These are phyloP conservation scores for Pemphigus obesinymphae DNA, from an alignment of 1,140 invertebrate genomes.

Conservation along the genomic window DNA sequence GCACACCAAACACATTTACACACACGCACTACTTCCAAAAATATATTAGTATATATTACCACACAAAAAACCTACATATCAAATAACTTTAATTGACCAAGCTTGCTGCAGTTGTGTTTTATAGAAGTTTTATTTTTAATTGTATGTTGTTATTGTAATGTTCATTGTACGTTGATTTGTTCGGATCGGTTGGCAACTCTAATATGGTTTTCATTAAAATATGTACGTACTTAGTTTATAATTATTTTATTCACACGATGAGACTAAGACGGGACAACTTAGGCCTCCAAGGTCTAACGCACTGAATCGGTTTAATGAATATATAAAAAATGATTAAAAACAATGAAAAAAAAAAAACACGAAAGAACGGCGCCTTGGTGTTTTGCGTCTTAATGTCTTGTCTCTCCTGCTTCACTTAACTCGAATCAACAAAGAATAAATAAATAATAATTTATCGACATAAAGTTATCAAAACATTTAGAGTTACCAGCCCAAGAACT, in stretches of 20 bases:
- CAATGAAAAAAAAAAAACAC: neutral
- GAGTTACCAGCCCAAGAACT: constrained; percentile 40
- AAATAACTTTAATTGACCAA: constrained; percentile 22
- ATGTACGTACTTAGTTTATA: constrained; percentile 1
- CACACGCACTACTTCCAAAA: constrained; percentile 10
- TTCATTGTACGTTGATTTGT: constrained; percentile 34
- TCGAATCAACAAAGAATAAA: neutral
- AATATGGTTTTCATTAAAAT: neutral
- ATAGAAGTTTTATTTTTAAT: constrained; percentile 27
- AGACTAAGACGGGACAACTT: constrained; percentile 36
- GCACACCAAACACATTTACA: constrained; percentile 26
- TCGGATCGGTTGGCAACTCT: constrained; percentile 39
- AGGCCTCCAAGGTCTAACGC: constrained; percentile 40
- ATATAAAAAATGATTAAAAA: neutral
- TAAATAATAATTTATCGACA: neutral
- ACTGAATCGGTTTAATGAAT: constrained; percentile 34
- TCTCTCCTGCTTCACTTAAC: constrained; percentile 38
- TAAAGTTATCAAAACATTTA: constrained; percentile 4
- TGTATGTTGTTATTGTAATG: constrained; percentile 31
- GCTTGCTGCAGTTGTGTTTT: constrained; percentile 36
- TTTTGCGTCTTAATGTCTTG: constrained; percentile 38
- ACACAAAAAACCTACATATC: neutral
- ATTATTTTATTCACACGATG: constrained; percentile 30
- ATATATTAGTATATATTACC: neutral
- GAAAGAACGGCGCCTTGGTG: neutral